A percentile compares a stretch with the other conserved stretches of the same genome.
phyloP scores from a whole-genome alignment of 2,797 vertebrate genomes.

The Varecia variegata region DNA sequence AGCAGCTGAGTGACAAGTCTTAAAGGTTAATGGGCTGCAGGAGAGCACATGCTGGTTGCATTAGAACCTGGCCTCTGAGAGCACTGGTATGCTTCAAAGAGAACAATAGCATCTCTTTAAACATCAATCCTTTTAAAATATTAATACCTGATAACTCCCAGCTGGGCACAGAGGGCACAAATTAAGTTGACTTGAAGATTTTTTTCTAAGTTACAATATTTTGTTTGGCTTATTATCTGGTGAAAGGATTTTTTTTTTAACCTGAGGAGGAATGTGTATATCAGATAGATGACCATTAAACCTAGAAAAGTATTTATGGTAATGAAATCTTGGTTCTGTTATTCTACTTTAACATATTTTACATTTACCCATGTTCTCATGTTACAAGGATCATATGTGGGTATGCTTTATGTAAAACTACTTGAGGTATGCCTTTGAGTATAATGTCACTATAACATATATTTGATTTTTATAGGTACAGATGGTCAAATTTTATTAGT shows the following conservation, averaged over 20 bases:
- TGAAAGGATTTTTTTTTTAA: slow-evolving; percentile 21
- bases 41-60: slow-evolving; percentile 71
- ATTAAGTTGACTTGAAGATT: slow-evolving; percentile 39
- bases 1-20: slow-evolving; percentile 73
- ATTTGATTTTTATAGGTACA: background rate
- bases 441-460: background rate
- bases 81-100: slow-evolving; percentile 41
- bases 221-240: slow-evolving; percentile 43
- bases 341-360: background rate
- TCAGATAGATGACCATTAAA: slow-evolving; percentile 13
- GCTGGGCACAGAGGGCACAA: slow-evolving; percentile 16
- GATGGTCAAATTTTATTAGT: background rate
- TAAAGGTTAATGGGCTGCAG: slow-evolving; percentile 65
- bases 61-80: slow-evolving; percentile 54
- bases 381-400: background rate
- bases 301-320: background rate
- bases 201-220: slow-evolving; percentile 38
- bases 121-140: slow-evolving; percentile 47
- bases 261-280: background rate
- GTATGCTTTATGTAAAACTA: background rate
- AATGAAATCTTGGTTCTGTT: background rate
- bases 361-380: background rate
- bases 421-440: background rate
- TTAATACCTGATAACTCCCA: slow-evolving; percentile 71
- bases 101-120: slow-evolving; percentile 66